Conservation (phyloP, 2,888 invertebrate genomes). For the Drosophila diplacantha region DNA sequence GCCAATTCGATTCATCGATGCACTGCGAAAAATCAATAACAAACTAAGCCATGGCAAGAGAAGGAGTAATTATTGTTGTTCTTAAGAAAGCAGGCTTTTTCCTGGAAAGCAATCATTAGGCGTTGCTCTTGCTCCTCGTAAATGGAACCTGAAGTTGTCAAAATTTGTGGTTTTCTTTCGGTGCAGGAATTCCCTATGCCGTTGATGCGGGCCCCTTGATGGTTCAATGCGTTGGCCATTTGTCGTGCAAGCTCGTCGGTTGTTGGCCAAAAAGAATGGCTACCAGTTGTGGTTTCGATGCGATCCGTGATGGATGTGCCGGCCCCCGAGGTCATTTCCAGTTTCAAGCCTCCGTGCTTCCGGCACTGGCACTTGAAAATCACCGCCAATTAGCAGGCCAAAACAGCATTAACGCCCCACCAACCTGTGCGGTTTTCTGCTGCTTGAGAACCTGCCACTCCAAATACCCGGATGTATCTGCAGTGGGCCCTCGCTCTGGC, state of each 20-base stretch:
- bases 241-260: conserved; percentile 11
- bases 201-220: conserved; percentile 8
- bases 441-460: background rate
- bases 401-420: conserved; percentile 13
- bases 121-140: too few species aligned
- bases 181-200: conserved; percentile 1
- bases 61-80: background rate
- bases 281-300: conserved; percentile 3
- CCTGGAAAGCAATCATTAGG: background rate
- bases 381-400: conserved; percentile 29
- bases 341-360: background rate
- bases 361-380: conserved; percentile 7
- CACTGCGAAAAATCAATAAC: background rate
- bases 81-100: background rate
- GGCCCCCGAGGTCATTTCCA: background rate
- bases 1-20: conserved; percentile 1
- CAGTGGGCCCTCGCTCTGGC: background rate
- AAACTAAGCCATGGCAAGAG: rapidly evolving
- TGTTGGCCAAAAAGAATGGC: conserved; percentile 2
- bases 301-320: background rate
- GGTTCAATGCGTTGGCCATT: conserved; percentile 29
- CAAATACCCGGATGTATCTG: background rate
- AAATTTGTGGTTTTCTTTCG: background rate
- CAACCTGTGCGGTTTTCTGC: conserved; percentile 6
- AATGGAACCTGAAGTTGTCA: background rate